Conservation (phyloP, 2,797 vertebrate genomes). For the Enteromius afrohamiltoni region DNA sequence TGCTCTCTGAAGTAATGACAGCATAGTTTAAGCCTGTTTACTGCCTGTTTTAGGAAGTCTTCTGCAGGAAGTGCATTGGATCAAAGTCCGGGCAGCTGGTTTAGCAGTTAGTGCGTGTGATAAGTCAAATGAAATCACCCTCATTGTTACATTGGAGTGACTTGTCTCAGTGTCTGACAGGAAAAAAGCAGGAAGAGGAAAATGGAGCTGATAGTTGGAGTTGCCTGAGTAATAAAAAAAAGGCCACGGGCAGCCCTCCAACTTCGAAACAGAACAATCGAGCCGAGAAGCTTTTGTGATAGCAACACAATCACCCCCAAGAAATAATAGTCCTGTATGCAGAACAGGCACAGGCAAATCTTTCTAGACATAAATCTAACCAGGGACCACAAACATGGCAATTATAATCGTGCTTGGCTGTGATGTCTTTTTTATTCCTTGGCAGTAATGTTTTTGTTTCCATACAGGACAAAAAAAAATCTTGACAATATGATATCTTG, state of each 20-base stretch:
- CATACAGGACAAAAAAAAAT: neutral
- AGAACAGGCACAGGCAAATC: slow-evolving; percentile 77
- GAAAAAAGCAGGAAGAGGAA: slow-evolving; percentile 81
- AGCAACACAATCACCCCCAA: slow-evolving; percentile 81
- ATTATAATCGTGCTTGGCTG: slow-evolving; percentile 53
- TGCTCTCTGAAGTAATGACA: slow-evolving; percentile 74
- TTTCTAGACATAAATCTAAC: slow-evolving; percentile 72
- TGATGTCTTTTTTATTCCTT: slow-evolving; percentile 55
- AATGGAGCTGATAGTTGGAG: slow-evolving; percentile 77
- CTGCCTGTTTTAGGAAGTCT: slow-evolving; percentile 75
- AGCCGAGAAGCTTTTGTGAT: slow-evolving; percentile 75
- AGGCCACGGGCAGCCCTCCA: slow-evolving; percentile 77
- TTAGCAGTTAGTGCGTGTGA: slow-evolving; percentile 82
- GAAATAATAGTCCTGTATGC: slow-evolving; percentile 74
- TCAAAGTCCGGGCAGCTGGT: slow-evolving; percentile 77
- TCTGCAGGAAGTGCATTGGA: slow-evolving; percentile 84
- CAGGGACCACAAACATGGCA: slow-evolving; percentile 62
- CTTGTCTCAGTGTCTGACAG: slow-evolving; percentile 77
- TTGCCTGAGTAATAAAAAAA: slow-evolving; percentile 81
- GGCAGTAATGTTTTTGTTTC: slow-evolving; percentile 52
- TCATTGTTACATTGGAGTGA: slow-evolving; percentile 81
- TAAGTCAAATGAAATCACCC: slow-evolving; percentile 80
- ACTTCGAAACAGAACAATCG: slow-evolving; percentile 77
- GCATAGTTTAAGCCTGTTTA: slow-evolving; percentile 78
- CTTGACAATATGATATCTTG: slow-evolving; percentile 16